Evolutionary conservation across 2,797 vertebrate species (phyloP).

Genomic region (Potorous gilbertii): DNA sequence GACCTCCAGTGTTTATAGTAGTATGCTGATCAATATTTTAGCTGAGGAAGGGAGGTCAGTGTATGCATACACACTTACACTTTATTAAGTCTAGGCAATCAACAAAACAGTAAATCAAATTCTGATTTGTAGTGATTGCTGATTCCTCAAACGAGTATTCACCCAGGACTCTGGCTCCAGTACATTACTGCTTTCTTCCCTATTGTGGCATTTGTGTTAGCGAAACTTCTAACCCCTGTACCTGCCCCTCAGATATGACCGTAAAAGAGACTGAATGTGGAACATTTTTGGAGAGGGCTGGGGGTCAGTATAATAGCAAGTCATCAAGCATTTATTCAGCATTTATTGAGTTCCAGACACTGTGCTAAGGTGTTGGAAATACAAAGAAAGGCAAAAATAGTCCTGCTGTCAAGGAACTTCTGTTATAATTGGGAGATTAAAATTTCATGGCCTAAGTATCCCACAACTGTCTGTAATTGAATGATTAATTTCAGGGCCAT

Average conservation of each 20-base stretch:
- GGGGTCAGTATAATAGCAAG: background rate
- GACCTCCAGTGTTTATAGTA: background rate
- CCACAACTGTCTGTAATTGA: background rate
- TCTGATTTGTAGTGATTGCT: background rate
- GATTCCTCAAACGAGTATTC: background rate
- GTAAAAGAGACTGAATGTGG: background rate
- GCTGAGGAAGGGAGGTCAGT: background rate
- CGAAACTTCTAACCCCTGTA: accelerated
- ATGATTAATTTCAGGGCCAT: background rate
- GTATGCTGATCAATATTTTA: background rate
- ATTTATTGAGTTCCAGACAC: background rate
- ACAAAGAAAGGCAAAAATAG: background rate
- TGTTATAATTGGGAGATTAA: background rate
- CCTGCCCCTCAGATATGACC: background rate
- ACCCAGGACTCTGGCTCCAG: background rate
- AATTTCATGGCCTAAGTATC: background rate
- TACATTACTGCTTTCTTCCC: accelerated
- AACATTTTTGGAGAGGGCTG: background rate
- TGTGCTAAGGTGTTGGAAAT: background rate
- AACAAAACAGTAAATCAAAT: background rate
- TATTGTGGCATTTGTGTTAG: accelerated
- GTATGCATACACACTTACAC: background rate
- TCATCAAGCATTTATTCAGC: background rate
- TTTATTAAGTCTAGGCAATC: background rate
- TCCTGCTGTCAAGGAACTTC: background rate